Evolutionary conservation across 2,113 vertebrate genomes (phyloP).

Genomic region (Herpailurus yagouaroundi): DNA sequence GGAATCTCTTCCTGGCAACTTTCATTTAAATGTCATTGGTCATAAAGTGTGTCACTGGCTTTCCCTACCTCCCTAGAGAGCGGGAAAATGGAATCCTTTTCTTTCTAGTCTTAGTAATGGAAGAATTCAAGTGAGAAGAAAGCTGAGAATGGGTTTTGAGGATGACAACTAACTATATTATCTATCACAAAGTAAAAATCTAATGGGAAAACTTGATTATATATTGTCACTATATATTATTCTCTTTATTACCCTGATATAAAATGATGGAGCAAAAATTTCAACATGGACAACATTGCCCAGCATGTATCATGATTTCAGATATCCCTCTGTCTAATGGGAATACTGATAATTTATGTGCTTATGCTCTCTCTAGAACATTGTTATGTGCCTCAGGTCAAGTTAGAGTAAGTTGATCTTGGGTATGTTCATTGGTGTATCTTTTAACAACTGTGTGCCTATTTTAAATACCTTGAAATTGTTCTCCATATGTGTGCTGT

Average conservation of each 20-base stretch:
- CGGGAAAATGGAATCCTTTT: not conserved
- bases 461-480: conserved; percentile 9
- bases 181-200: not conserved
- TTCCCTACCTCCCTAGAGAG: not conserved
- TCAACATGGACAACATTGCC: not conserved
- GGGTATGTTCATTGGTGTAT: not conserved
- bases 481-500: not conserved
- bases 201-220: not conserved
- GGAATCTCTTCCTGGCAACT: not conserved
- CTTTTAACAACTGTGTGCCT: not conserved
- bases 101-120: not conserved
- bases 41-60: not conserved
- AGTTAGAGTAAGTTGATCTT: not conserved
- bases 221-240: not conserved
- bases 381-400: not conserved
- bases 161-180: not conserved
- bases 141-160: not conserved
- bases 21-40: not conserved
- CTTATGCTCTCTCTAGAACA: not conserved
- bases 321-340: not conserved
- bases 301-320: not conserved
- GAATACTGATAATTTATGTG: not conserved
- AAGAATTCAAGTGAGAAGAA: not conserved
- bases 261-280: not conserved
- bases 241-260: not conserved